Base-by-base conservation (phyloP, 2,797 vertebrate species). In the Sebastes vulpes region DNA sequence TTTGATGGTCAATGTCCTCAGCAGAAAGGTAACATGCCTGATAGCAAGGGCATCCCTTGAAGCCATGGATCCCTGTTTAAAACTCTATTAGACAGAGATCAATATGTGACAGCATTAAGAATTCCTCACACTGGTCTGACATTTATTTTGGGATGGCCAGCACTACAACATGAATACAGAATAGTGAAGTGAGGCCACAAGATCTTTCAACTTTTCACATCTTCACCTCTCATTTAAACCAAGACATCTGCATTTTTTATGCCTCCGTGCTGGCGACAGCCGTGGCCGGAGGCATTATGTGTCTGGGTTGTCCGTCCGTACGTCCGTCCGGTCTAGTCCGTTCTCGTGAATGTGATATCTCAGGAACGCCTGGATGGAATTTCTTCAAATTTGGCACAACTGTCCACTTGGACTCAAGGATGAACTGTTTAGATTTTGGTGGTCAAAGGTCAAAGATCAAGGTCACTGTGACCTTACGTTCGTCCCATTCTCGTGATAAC, bases 41-140 rank as follows among this genome's bases (percentile, higher is more conserved):
- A 68, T 70, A 83, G 71, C 77, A 76, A 88, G 76, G 83, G 70
- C 73, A 72, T 70, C 53, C 67, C 25, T 65, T 75, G 56, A 84
- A 89, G 67, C 65, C 59, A 61, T 28, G n/a, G 68, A 88, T 88
- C 69, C 75, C 72, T 75, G 79, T 81, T 87, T 84, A 87, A 90
- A 94, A 90, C 86, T 89, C 84, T 66, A 86, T 89, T 82, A 84
- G 87, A 91, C 88, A 60, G 48, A 81, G 73, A 94, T 95, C 92
- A 91, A 93, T 94, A 94, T 85, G 73, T 93, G 91, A 89, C 87
- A 90, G 80, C 77, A 72, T 94, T 93, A 87, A 86, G 78, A 81
- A 94, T 92, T 94, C 92, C 75, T 92, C 72, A 83, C 90, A 86
- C 68, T 75, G 58, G 75, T 74, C 75, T 94, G 93, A 92, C 91